Evolutionary conservation across 2,113 vertebrate species (phyloP).

Genomic region (Chaetura pelagica): DNA sequence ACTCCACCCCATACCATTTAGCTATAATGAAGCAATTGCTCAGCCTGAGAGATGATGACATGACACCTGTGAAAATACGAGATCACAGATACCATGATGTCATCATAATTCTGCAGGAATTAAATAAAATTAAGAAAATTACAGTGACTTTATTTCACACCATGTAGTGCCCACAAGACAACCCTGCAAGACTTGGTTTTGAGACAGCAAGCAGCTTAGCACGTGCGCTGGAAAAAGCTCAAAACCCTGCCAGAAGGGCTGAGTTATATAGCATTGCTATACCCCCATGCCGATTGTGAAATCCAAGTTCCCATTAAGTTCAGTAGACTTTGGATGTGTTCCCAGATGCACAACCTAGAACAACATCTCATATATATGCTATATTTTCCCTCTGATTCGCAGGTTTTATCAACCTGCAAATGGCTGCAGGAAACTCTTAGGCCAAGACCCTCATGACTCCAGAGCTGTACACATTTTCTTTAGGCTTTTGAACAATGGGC

Average conservation of each 20-base stretch:
- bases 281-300: fast-evolving
- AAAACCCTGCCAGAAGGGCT: not conserved
- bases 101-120: not conserved
- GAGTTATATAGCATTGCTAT: not conserved
- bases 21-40: not conserved
- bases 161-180: not conserved
- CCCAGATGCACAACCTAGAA: not conserved
- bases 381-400: not conserved
- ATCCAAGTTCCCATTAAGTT: not conserved
- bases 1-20: not conserved
- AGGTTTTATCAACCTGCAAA: not conserved
- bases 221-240: fast-evolving
- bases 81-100: not conserved
- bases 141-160: not conserved
- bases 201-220: not conserved
- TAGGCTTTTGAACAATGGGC: not conserved
- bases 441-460: not conserved
- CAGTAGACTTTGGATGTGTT: not conserved
- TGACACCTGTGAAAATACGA: slow-evolving; percentile 55
- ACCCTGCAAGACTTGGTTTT: not conserved
- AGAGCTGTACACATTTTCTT: not conserved
- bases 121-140: slow-evolving; percentile 14
- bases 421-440: not conserved
- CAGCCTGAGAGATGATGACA: not conserved
- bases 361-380: not conserved